Evolutionary conservation across 2,888 invertebrate species (phyloP).

Genomic region (Trichopoda pennipes): DNA sequence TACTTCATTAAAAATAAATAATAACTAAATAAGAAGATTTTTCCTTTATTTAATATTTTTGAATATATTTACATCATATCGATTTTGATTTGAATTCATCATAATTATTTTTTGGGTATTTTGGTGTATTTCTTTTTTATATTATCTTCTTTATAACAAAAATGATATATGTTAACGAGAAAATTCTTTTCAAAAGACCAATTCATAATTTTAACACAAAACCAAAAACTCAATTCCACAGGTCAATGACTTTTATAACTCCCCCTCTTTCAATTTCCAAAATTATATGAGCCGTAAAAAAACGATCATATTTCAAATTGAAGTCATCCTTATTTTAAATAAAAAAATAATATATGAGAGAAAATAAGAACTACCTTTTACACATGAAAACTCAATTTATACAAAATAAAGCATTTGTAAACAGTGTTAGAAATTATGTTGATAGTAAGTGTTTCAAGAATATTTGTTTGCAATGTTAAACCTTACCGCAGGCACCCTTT

Average conservation of each 20-base stretch:
- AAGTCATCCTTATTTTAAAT: constrained; percentile 32
- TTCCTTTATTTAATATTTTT: too few relatives aligned
- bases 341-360: neutral
- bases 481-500: constrained; percentile 4
- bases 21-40: too few relatives aligned
- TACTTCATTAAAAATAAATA: too few relatives aligned
- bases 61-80: too few relatives aligned
- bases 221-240: neutral
- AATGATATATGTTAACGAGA: constrained; percentile 17
- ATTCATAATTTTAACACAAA: constrained; percentile 1
- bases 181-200: neutral
- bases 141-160: neutral
- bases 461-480: constrained; percentile 10
- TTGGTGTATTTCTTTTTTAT: neutral
- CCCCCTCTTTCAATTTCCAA: constrained; percentile 36
- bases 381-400: constrained; percentile 28
- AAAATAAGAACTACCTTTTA: neutral
- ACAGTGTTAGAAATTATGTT: constrained; percentile 3
- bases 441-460: constrained; percentile 17
- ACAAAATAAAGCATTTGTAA: neutral
- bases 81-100: too few relatives aligned
- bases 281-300: constrained; percentile 55
- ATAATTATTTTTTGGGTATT: too few relatives aligned
- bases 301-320: constrained; percentile 59
- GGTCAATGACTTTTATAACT: constrained; percentile 59